Evolutionary conservation across 2,888 invertebrate species (phyloP).

Genomic region (Aporophyla lueneburgensis): DNA sequence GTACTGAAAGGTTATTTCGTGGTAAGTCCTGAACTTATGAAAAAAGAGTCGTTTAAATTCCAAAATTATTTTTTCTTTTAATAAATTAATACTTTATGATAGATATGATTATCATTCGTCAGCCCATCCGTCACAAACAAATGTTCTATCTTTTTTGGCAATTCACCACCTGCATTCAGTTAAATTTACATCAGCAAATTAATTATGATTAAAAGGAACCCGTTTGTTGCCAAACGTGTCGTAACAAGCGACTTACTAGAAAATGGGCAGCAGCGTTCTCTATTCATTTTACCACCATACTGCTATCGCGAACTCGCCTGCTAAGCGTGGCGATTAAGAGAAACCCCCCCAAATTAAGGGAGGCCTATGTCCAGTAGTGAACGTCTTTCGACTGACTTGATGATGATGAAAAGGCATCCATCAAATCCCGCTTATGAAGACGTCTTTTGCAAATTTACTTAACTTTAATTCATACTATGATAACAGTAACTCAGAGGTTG

Average conservation of each 20-base stretch:
- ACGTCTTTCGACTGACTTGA: too few relatives aligned
- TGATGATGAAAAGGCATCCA: too few relatives aligned
- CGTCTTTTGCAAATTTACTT: background rate
- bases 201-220: too few relatives aligned
- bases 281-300: too few relatives aligned
- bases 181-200: background rate
- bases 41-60: background rate
- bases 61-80: background rate
- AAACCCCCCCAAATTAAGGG: too few relatives aligned
- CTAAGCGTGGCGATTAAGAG: too few relatives aligned
- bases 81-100: background rate
- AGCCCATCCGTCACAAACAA: background rate
- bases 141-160: background rate
- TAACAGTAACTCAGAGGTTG: conserved; percentile 2
- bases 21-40: background rate
- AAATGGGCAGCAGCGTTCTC: too few relatives aligned
- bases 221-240: too few relatives aligned
- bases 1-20: conserved; percentile 9
- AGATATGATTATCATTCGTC: background rate
- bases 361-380: too few relatives aligned
- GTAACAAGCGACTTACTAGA: too few relatives aligned
- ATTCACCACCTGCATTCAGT: background rate
- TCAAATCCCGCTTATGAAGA: background rate
- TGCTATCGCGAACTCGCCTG: too few relatives aligned
- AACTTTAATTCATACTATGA: background rate